A percentile compares a stretch with the other conserved stretches of the same genome.
These are phyloP conservation scores for Pteromalus puparum DNA, from an alignment of 1,140 invertebrate genomes.

Conservation along the genomic window DNA sequence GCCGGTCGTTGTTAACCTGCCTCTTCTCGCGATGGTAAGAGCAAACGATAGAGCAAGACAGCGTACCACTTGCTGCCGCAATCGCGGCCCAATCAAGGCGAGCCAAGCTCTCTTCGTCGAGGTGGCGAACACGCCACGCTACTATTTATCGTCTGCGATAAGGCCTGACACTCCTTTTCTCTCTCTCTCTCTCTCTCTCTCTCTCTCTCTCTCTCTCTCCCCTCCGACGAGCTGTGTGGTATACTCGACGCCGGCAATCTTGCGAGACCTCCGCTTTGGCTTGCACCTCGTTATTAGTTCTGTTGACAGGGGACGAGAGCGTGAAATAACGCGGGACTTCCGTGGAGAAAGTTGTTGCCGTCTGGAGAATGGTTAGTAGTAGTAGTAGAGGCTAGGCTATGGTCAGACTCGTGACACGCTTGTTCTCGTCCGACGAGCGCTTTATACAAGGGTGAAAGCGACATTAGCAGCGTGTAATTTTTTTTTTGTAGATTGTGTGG, in stretches of 20 bases:
- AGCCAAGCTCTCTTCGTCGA: neutral
- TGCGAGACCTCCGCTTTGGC: slow-evolving; percentile 4
- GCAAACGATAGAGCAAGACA: neutral
- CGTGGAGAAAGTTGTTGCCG: neutral
- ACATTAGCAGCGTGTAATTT: too few species aligned
- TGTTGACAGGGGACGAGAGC: slow-evolving; percentile 3
- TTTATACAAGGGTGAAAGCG: too few species aligned
- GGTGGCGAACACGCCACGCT: slow-evolving; percentile 26
- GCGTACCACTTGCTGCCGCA: slow-evolving; percentile 38
- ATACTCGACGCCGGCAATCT: slow-evolving; percentile 5
- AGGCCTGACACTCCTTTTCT: slow-evolving; percentile 29
- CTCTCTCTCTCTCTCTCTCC: neutral
- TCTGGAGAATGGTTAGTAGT: neutral
- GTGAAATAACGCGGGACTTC: slow-evolving; percentile 5
- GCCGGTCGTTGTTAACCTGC: neutral
- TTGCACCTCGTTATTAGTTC: slow-evolving; percentile 35
- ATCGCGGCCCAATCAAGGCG: slow-evolving; percentile 12
- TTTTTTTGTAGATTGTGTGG: too few species aligned
- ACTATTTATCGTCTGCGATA: slow-evolving; percentile 43
- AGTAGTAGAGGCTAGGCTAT: neutral
- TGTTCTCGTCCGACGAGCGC: neutral
- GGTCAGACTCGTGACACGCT: neutral
- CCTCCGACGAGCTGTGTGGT: neutral
- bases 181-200: neutral
- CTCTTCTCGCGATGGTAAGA: neutral